Conservation (phyloP, 30 jellyfish, hydroid and myxozoan genomes). For the Mastigias papua region DNA sequence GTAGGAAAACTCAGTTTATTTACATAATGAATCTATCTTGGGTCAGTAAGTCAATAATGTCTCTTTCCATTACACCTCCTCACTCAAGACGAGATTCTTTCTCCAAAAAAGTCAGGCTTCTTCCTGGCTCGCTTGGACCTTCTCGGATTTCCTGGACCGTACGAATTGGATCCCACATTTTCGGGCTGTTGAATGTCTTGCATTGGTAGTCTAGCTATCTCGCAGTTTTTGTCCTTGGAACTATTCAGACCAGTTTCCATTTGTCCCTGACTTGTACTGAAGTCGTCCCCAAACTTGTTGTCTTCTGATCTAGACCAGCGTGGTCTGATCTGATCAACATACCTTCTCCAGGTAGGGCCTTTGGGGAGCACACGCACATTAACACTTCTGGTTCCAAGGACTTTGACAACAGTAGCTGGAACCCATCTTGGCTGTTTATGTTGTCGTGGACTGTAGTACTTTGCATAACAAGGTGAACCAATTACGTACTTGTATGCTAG, state of each 20-base stretch:
- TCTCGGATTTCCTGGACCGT: background rate
- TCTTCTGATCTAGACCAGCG: background rate
- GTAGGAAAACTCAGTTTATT: background rate
- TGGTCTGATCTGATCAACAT: background rate
- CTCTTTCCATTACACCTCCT: background rate
- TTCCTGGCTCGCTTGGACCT: background rate
- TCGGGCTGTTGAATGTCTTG: background rate
- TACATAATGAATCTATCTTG: background rate
- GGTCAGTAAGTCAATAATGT: background rate
- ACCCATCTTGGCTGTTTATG: background rate
- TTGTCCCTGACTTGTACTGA: background rate
- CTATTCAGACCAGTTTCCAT: background rate
- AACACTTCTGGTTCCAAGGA: background rate
- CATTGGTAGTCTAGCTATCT: background rate
- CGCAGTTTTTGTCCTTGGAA: background rate
- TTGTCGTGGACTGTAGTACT: constrained; percentile 2
- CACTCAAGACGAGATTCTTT: background rate
- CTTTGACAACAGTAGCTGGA: background rate
- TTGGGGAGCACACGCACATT: background rate
- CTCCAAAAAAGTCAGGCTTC: background rate
- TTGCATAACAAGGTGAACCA: background rate
- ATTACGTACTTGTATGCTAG: background rate
- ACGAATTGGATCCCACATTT: background rate
- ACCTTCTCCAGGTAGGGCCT: constrained; percentile 1
- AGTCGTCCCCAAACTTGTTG: background rate